Evolutionary conservation across 2,888 invertebrate species (phyloP).

Genomic region (Crepidodera aurea): DNA sequence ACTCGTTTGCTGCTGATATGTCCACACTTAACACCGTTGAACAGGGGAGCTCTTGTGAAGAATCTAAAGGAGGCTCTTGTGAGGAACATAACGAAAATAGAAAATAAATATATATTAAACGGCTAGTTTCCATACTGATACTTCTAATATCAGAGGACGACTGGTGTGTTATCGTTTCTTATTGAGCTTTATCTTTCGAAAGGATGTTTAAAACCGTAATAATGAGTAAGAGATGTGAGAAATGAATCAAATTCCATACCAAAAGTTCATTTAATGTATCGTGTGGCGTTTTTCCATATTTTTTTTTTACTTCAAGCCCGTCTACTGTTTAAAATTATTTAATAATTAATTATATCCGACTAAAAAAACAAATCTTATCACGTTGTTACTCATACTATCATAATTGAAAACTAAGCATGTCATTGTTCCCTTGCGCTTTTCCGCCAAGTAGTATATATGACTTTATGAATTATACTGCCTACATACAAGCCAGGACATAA

Average conservation of each 20-base stretch:
- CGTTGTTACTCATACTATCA: too few relatives aligned
- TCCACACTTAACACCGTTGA: background rate
- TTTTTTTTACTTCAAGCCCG: too few relatives aligned
- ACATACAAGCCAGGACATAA: too few relatives aligned
- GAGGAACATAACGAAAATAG: background rate
- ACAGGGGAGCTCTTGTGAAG: background rate
- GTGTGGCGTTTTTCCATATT: too few relatives aligned
- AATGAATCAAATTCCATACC: background rate
- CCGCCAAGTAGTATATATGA: too few relatives aligned
- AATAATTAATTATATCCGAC: too few relatives aligned
- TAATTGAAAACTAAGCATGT: too few relatives aligned
- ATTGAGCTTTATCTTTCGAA: background rate
- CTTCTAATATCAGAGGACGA: background rate
- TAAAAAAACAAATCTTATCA: too few relatives aligned
- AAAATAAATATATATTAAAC: background rate
- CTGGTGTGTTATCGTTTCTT: background rate
- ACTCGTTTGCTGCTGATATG: constrained; percentile 33
- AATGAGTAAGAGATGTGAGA: too few relatives aligned
- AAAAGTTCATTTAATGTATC: background rate
- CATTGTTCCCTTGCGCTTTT: too few relatives aligned
- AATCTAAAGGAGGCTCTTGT: background rate
- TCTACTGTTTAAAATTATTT: too few relatives aligned
- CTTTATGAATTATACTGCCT: too few relatives aligned
- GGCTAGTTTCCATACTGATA: background rate
- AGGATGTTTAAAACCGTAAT: background rate